Base-by-base conservation (phyloP, 2,888 invertebrate species). In the Drosophila recens region DNA sequence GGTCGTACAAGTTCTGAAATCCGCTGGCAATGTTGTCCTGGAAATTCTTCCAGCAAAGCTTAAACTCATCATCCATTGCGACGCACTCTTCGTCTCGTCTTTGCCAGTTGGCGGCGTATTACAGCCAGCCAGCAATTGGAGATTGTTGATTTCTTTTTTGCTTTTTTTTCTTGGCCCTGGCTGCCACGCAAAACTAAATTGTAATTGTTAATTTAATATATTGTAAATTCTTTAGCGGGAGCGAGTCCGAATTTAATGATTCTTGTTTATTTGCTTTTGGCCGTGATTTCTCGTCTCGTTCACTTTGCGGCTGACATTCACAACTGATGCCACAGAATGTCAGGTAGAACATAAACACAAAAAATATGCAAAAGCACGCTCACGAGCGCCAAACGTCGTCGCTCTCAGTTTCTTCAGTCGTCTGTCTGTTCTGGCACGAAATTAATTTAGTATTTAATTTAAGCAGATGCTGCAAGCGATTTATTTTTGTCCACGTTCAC, bases 31-130 rank as follows among this genome's bases (percentile, higher is more conserved):
- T 92, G 68, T 93, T 93, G 75, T 93, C 93, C 80, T 93, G 93
- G 90, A 93, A 93, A 76, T 93, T 93, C 79, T 93, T 93, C 93
- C 93, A 93, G 80, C 93, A 93, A 54, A 93, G 89, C 77, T 93
- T 93, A 71, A 93, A 93, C 75, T 93, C 93, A 82, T 93, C 93
- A 84, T 92, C 92, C 92, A 92, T 92, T 42, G 57, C 49, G 38
- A 17, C 13, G 33, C 17, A 17, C 15, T 27, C 4, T 13, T 15
- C 40, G 53, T 40, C 15, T 40, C 11, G 34, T 23, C 11, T 34
- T 36, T 48, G 33, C 53, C 64, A 20, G 42, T 75, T 75, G 57
- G 66, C 59, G 61, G 67, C 71, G 61, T 65, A 69, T 56, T 27
- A 17, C 49, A 42, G 65, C 51, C 67, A 67, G 53, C 61, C 49